These are phyloP conservation scores for Habrosyne pyritoides DNA, from an alignment of 2,888 invertebrate species.

Conservation along the genomic window DNA sequence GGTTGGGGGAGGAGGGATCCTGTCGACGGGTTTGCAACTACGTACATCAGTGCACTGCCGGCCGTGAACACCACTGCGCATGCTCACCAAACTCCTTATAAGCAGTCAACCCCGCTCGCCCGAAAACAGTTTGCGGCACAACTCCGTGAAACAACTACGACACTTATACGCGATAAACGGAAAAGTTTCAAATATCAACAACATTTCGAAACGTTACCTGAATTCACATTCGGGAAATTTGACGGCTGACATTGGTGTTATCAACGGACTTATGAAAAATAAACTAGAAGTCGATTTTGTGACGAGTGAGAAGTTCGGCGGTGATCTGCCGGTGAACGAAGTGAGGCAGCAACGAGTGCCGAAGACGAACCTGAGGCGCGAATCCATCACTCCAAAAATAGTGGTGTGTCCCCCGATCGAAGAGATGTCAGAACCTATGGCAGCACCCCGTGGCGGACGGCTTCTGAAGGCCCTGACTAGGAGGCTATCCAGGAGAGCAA, in stretches of 20 bases:
- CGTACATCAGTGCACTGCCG: conserved; percentile 48
- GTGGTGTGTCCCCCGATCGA: conserved; percentile 78
- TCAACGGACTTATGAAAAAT: conserved; percentile 68
- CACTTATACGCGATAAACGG: conserved; percentile 40
- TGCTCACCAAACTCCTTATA: conserved; percentile 62
- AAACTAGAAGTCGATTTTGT: conserved; percentile 62
- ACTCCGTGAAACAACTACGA: conserved; percentile 49
- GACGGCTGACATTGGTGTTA: conserved; percentile 39
- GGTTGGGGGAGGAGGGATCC: conserved; percentile 16
- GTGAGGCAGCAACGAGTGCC: conserved; percentile 46
- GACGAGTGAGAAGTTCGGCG: conserved; percentile 62
- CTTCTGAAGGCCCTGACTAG: conserved; percentile 87
- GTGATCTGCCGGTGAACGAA: conserved; percentile 58
- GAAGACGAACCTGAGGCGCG: conserved; percentile 53
- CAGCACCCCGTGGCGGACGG: conserved; percentile 84
- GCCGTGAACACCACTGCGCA: conserved; percentile 48
- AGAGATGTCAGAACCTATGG: conserved; percentile 82
- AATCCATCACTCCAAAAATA: conserved; percentile 72
- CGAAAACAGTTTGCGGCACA: conserved; percentile 60
- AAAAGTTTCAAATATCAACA: conserved; percentile 63
- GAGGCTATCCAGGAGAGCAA: conserved; percentile 83
- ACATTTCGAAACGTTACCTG: conserved; percentile 28
- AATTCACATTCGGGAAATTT: conserved; percentile 33
- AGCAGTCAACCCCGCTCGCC: conserved; percentile 37
- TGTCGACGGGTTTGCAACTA: conserved; percentile 40